These are phyloP conservation scores for Merops nubicus DNA, from an alignment of 2,113 vertebrate species.

Conservation along the genomic window DNA sequence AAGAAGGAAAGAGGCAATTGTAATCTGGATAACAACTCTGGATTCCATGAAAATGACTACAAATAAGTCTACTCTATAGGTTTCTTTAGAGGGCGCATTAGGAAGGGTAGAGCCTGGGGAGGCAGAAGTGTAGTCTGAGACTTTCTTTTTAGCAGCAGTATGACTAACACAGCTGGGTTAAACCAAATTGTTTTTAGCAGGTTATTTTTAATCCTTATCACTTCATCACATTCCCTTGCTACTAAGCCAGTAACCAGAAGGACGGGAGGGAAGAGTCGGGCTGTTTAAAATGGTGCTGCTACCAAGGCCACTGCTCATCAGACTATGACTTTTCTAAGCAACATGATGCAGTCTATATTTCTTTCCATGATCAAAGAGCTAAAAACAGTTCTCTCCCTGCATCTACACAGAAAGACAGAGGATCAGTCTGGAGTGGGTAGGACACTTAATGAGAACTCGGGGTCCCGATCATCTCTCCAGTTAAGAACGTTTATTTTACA, in stretches of 20 bases:
- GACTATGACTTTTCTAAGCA: background rate
- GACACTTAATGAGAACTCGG: background rate
- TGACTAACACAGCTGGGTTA: background rate
- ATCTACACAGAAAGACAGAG: background rate
- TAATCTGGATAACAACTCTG: background rate
- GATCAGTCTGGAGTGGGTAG: background rate
- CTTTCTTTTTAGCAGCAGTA: background rate
- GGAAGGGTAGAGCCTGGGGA: background rate
- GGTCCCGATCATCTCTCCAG: background rate
- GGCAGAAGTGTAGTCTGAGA: background rate
- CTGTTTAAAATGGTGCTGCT: background rate
- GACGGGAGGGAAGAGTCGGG: background rate
- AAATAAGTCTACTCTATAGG: background rate
- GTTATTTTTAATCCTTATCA: constrained; percentile 9
- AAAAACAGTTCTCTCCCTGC: background rate
- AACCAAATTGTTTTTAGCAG: background rate
- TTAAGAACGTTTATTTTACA: background rate
- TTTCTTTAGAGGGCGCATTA: background rate
- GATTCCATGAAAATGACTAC: background rate
- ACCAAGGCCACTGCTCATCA: background rate
- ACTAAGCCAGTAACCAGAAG: background rate
- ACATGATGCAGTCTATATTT: background rate
- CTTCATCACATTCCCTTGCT: background rate
- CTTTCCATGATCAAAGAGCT: background rate
- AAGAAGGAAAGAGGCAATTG: background rate